These are phyloP conservation scores for Drosophila infuscata DNA, from an alignment of 2,888 invertebrate species.

Conservation along the genomic window DNA sequence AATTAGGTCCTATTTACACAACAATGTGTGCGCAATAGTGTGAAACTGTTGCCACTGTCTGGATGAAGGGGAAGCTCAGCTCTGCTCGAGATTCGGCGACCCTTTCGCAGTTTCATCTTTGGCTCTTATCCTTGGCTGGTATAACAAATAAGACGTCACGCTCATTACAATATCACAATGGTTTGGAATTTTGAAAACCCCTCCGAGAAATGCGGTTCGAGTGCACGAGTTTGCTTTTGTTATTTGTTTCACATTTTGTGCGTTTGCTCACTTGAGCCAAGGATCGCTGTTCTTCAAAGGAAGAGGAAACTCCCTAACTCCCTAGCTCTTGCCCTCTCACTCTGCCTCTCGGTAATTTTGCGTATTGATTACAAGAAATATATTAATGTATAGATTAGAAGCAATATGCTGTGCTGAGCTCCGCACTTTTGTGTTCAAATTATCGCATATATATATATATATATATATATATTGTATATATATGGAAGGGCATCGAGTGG, in stretches of 20 bases:
- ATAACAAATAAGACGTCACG: slow-evolving; percentile 68
- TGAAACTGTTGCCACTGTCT: slow-evolving; percentile 54
- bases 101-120: slow-evolving; percentile 17
- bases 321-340: slow-evolving; percentile 1
- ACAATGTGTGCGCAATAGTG: slow-evolving; percentile 68
- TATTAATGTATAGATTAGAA: slow-evolving; percentile 63
- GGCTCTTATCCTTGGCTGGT: slow-evolving; percentile 49
- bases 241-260: slow-evolving; percentile 74
- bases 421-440: slow-evolving; percentile 74
- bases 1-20: slow-evolving; percentile 68
- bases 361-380: slow-evolving; percentile 67
- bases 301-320: slow-evolving; percentile 18
- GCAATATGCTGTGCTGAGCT: slow-evolving; percentile 52
- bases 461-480: slow-evolving; percentile 6
- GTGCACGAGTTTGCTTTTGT: slow-evolving; percentile 58
- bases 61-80: slow-evolving; percentile 11
- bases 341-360: slow-evolving; percentile 3
- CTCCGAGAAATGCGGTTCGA: slow-evolving; percentile 34
- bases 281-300: slow-evolving; percentile 61
- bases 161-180: slow-evolving; percentile 67
- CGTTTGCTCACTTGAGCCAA: slow-evolving; percentile 70
- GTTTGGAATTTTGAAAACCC: slow-evolving; percentile 24
- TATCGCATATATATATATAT: slow-evolving; percentile 53
- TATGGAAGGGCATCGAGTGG: slow-evolving; percentile 57
- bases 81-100: slow-evolving; percentile 6